Percentiles rank a stretch among this genome's conserved stretches.
Conservation (phyloP, 2,888 invertebrate genomes). For the Xestoiulus laeticollis region DNA sequence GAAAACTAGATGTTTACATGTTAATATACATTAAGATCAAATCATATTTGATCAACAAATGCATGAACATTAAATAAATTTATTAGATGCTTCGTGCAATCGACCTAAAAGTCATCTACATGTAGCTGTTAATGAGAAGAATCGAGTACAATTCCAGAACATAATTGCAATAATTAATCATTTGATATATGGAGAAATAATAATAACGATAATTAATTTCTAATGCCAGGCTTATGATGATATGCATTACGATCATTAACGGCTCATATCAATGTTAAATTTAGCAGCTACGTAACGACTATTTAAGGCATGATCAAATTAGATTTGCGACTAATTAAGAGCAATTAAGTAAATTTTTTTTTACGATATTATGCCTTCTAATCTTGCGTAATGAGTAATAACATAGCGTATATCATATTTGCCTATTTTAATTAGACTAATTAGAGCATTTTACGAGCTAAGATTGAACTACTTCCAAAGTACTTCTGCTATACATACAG, state of each 20-base stretch:
- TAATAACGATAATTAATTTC: neutral
- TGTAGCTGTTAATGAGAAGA: too few species aligned
- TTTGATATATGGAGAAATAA: neutral
- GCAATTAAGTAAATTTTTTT: neutral
- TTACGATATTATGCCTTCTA: neutral
- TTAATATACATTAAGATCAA: too few species aligned
- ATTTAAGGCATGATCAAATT: neutral
- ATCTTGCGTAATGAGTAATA: conserved; percentile 18
- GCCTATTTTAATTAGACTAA: neutral
- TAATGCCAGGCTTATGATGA: neutral
- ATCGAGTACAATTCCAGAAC: neutral
- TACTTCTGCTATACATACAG: neutral
- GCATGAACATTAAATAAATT: neutral
- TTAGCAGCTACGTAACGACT: neutral
- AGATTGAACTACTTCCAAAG: neutral
- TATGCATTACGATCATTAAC: neutral
- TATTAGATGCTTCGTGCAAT: neutral
- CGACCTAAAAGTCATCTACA: neutral
- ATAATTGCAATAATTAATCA: neutral
- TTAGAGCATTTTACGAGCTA: neutral
- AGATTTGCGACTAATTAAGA: neutral
- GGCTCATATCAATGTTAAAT: neutral
- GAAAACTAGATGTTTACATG: too few species aligned
- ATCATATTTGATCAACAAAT: too few species aligned
- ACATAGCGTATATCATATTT: conserved; percentile 18